Base-by-base conservation (phyloP, 2,888 invertebrate species). In the Drosophila prostipennis region DNA sequence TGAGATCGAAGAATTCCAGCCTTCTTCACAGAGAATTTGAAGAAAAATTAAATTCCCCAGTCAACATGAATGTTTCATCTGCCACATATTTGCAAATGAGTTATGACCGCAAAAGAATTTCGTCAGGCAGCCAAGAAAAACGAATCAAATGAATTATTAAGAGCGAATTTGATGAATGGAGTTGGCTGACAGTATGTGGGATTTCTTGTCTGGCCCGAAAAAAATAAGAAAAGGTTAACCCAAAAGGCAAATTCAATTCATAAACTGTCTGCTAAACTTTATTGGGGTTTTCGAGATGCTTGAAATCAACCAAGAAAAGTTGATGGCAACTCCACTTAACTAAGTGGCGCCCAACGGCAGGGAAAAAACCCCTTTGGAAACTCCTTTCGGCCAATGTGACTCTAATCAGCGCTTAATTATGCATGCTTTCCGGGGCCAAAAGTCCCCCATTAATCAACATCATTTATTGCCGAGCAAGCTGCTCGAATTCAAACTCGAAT, bases 361-460 rank as follows among this genome's bases (percentile, higher is more conserved):
- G 5, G 1, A 8, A 26, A 8, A 1, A 26, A 26, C 26, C 29
- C 5, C 0, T 5, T 2, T 32, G 14, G 1, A 52, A 61, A 37
- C 10, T 37, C 45, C 53, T 46, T 45, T 29, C 19, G 26, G 45
- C 43, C 19, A 49, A 39, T 55, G 54, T 55, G 51, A 40, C 71
- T 71, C 51, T 71, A 71, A 71, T 71, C 70, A 71, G 71, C 63
- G 60, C 68, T 71, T 78, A 80, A 78, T 78, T 76, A 63, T 77
- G 67, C 40, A 67, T 75, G 63, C 68, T 83, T 49, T 65, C 59
- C 46, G 48, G 48, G 42, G 52, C 57, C 61, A 59, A 68, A 76
- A 64, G 60, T 58, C 32, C 56, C 36, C 74, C 72, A 85, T 81
- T 85, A 76, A 82, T 82, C 74, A 79, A 72, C 57, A 68, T 68